Conservation (phyloP, 2,888 invertebrate species). For the Troides oblongomaculatus region DNA sequence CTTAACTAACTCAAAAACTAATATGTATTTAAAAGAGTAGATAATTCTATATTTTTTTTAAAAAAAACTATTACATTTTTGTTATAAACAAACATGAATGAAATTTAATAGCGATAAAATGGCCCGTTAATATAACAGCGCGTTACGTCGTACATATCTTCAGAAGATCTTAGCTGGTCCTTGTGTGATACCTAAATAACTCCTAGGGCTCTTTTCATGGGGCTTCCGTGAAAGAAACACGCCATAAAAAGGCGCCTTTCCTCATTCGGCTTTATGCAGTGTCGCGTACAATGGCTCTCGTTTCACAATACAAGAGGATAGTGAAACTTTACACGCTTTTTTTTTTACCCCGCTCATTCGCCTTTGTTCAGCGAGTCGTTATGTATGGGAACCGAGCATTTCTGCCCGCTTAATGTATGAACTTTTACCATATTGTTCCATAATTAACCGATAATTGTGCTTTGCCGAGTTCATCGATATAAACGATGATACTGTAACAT, state of each 20-base stretch:
- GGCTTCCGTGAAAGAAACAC: slow-evolving; percentile 42
- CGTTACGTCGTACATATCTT: neutral
- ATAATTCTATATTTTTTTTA: no score
- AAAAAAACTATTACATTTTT: no score
- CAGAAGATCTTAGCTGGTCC: neutral
- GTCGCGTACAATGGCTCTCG: slow-evolving; percentile 49
- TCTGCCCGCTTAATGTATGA: slow-evolving; percentile 53
- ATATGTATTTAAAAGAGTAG: no score
- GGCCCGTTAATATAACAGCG: neutral
- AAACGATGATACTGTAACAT: neutral
- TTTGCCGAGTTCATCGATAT: slow-evolving; percentile 11
- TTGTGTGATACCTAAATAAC: slow-evolving; percentile 23
- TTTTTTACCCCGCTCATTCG: slow-evolving; percentile 52
- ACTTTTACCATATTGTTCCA: slow-evolving; percentile 55
- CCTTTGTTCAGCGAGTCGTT: slow-evolving; percentile 46
- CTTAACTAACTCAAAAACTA: no score
- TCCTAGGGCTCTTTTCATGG: slow-evolving; percentile 28
- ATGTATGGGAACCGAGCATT: slow-evolving; percentile 42
- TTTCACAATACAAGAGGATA: slow-evolving; percentile 55
- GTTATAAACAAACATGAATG: no score
- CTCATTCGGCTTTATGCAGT: slow-evolving; percentile 43
- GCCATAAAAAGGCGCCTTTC: slow-evolving; percentile 49
- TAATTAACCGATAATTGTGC: slow-evolving; percentile 37
- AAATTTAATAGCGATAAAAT: neutral
- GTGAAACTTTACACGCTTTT: slow-evolving; percentile 58